Base-by-base conservation (phyloP, 2,113 vertebrate species). In the Xenopus borealis region DNA sequence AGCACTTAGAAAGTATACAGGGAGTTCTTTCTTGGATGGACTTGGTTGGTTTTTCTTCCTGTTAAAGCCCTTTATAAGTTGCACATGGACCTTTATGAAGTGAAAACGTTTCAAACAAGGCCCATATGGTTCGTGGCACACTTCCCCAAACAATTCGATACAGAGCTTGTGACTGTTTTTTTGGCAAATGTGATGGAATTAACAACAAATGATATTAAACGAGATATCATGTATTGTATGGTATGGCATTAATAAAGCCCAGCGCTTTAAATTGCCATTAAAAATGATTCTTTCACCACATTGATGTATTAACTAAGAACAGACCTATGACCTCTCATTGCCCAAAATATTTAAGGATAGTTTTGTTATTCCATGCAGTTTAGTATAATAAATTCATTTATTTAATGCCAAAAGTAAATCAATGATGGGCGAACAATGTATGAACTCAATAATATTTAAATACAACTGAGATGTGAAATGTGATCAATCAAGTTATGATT, bases 1-100 rank as follows among this genome's bases (percentile, higher is more conserved):
- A 92, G 86, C 88, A 88, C 86, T 92, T 88, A 84, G 82, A 84
- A 89, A 92, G 88, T 86, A 86, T 83, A 88, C 83, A 89, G 87
- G 85, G 87, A 79, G 78, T 88, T 87, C 81, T n/a, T 85, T 77
- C 78, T 85, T 80, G 78, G 80, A 81, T 59, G 76, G 79, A 76
- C 83, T 81, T 79, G 67, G 72, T 73, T 1, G 10, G 2, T 55
- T 55, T n/a, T 55, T n/a, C 6, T 55, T 18, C 75, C 13, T 72
- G 78, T 85, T 86, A 81, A 89, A 81, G 83, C 71, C 78, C 82
- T 91, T 93, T 89, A 93, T 93, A 78, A 80, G 72, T 89, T 87
- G 61, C 88, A 89, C 82, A 84, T 90, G 89, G 84, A 82, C 74
- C 84, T 71, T 79, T 81, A 82, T 0, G 63, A 83, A 63, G 79